Conservation (phyloP, 2,888 invertebrate species). For the Trichogramma evanescens region DNA sequence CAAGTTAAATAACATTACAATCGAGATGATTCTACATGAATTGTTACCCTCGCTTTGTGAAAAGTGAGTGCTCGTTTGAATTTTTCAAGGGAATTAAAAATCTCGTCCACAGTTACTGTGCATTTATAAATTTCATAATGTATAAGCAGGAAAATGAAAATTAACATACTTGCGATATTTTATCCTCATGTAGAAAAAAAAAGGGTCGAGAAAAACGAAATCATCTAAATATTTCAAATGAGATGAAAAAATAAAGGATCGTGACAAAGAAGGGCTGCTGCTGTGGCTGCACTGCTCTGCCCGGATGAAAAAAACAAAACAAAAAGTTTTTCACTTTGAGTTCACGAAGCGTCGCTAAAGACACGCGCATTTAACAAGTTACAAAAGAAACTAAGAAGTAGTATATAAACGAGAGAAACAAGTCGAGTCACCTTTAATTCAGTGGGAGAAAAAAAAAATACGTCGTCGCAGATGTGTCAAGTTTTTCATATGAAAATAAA, state of each 20-base stretch:
- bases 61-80: too few species aligned
- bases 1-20: too few species aligned
- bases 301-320: slow-evolving; percentile 5
- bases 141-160: slow-evolving; percentile 14
- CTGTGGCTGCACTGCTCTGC: too few species aligned
- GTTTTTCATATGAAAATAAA: too few species aligned
- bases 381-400: not conserved
- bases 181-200: not conserved
- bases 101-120: too few species aligned
- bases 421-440: slow-evolving; percentile 16
- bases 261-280: slow-evolving; percentile 5
- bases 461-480: not conserved
- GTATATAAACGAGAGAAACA: not conserved
- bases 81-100: too few species aligned
- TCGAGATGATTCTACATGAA: too few species aligned
- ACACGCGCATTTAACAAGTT: not conserved
- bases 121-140: too few species aligned
- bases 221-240: slow-evolving; percentile 7
- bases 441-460: slow-evolving; percentile 10
- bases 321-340: slow-evolving; percentile 15
- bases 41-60: too few species aligned
- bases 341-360: not conserved
- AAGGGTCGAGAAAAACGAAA: slow-evolving; percentile 8
- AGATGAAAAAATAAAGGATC: not conserved
- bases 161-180: slow-evolving; percentile 1